A percentile compares a stretch with the other conserved stretches of the same genome.
phyloP scores from a whole-genome alignment of 2,113 vertebrate species.

The Epinephelus cyanopodus region DNA sequence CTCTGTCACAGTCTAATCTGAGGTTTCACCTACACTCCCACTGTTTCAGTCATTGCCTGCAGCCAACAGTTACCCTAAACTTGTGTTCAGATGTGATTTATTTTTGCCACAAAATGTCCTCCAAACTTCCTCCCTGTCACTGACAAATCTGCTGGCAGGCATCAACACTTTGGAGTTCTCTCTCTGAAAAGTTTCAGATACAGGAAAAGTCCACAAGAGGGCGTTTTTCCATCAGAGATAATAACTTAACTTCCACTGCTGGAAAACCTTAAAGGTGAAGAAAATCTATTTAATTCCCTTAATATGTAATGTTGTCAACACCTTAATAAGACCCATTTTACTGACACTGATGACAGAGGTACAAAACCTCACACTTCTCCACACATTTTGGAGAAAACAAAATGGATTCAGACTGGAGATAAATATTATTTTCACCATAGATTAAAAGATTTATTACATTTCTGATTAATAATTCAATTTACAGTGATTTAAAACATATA shows the following conservation, averaged over 20 bases:
- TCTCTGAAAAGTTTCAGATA: conserved; percentile 16
- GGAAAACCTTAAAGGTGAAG: not conserved
- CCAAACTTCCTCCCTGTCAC: not conserved
- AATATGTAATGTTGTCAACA: not conserved
- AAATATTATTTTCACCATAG: not conserved
- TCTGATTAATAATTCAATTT: not conserved
- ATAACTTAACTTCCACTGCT: not conserved
- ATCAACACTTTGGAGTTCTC: not conserved
- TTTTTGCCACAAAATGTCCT: conserved; percentile 6
- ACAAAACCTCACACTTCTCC: not conserved
- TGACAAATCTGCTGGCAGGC: conserved; percentile 1
- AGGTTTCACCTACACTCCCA: not conserved
- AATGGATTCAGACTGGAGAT: not conserved
- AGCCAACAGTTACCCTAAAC: not conserved
- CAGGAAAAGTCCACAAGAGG: conserved; percentile 57
- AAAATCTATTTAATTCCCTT: not conserved
- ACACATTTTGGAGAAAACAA: not conserved
- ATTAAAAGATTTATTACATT: not conserved
- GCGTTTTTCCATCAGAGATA: conserved; percentile 47
- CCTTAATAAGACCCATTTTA: not conserved
- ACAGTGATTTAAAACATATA: not conserved
- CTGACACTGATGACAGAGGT: not conserved
- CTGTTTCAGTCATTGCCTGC: not conserved
- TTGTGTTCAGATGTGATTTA: not conserved
- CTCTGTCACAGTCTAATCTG: not conserved